Conservation (phyloP, 2,113 vertebrate genomes). For the Pavo muticus region DNA sequence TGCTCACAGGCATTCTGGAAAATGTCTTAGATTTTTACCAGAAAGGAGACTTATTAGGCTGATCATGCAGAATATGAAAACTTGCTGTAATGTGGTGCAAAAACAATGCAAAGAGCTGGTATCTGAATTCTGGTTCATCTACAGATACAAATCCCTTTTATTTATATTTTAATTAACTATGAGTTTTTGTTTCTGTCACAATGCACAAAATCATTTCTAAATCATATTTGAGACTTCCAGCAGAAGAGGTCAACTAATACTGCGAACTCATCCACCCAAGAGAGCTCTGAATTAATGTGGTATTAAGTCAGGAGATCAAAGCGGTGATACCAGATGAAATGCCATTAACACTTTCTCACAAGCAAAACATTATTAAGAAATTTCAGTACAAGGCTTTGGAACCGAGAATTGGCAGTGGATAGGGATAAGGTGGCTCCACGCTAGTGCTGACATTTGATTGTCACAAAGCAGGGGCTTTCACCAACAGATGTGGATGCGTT, state of each 20-base stretch:
- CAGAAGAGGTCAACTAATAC: slow-evolving; percentile 44
- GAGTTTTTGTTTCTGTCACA: slow-evolving; percentile 26
- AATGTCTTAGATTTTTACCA: neutral
- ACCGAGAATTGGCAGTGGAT: neutral
- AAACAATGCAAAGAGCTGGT: neutral
- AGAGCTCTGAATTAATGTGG: slow-evolving; percentile 43
- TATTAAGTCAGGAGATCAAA: slow-evolving; percentile 41
- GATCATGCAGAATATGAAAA: neutral
- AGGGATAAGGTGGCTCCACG: neutral
- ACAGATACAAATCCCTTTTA: neutral
- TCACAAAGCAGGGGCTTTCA: neutral
- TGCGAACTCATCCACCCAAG: slow-evolving; percentile 20
- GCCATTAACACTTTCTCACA: neutral
- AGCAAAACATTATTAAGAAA: slow-evolving; percentile 1
- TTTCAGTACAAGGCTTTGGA: neutral
- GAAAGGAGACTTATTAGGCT: neutral
- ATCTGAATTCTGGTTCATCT: neutral
- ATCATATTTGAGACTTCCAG: slow-evolving; percentile 15
- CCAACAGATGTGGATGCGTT: neutral
- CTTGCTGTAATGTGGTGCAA: neutral
- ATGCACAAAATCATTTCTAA: slow-evolving; percentile 13
- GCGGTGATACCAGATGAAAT: slow-evolving; percentile 29
- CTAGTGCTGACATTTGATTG: neutral
- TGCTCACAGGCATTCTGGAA: slow-evolving; percentile 6
- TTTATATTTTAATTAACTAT: slow-evolving; percentile 33